A percentile compares a stretch with the other conserved stretches of the same genome.
Conservation (phyloP, 2,888 invertebrate species). For the Coelopa pilipes region DNA sequence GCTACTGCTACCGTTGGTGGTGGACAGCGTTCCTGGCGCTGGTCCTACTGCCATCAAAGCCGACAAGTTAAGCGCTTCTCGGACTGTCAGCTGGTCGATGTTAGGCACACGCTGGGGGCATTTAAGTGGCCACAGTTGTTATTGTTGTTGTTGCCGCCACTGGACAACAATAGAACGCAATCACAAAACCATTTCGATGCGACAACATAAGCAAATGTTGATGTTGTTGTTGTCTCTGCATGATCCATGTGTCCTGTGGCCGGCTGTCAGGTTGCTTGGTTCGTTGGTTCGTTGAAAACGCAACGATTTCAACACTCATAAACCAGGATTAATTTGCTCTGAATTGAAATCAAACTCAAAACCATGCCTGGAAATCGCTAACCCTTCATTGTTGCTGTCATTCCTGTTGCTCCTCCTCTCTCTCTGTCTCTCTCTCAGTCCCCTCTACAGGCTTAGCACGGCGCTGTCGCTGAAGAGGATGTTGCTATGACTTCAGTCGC, state of each 20-base stretch:
- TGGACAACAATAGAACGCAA: constrained; percentile 57
- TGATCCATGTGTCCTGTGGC: too few species aligned
- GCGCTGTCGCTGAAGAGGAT: background rate
- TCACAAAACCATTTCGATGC: constrained; percentile 47
- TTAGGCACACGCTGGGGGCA: background rate
- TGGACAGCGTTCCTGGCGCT: background rate
- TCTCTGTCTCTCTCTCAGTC: too few species aligned
- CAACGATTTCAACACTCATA: constrained; percentile 63
- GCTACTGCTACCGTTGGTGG: background rate
- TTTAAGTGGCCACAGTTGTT: background rate
- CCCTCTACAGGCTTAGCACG: too few species aligned
- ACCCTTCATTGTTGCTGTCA: background rate
- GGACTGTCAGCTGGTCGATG: constrained; percentile 12
- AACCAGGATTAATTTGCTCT: constrained; percentile 68
- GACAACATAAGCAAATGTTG: constrained; percentile 27
- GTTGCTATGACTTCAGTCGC: background rate
- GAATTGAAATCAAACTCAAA: constrained; percentile 66
- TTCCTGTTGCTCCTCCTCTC: background rate
- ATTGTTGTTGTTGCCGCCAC: background rate
- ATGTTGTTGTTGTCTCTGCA: constrained; percentile 18
- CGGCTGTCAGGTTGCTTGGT: constrained; percentile 3
- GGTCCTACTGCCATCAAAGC: background rate
- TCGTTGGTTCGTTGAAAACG: constrained; percentile 35
- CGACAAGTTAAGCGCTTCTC: constrained; percentile 13
- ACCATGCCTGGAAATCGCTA: constrained; percentile 21